These are phyloP conservation scores for Delia radicum DNA, from an alignment of 1,140 invertebrate species.

Conservation along the genomic window DNA sequence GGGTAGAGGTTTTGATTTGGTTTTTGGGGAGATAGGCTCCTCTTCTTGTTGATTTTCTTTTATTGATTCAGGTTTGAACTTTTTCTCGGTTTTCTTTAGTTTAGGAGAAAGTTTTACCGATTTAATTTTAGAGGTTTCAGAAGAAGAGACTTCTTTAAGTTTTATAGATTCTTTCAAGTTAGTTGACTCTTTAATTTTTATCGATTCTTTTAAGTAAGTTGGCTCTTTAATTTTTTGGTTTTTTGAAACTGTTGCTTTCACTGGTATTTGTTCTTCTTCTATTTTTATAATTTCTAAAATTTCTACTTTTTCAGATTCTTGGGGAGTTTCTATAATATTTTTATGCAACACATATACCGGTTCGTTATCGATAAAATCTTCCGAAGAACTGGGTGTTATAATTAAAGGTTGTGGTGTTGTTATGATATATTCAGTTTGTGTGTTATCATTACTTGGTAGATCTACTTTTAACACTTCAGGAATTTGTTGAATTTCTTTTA, in stretches of 20 bases:
- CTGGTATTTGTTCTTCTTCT: neutral
- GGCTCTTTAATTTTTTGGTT: neutral
- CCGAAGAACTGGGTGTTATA: neutral
- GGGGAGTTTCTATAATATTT: slow-evolving; percentile 37
- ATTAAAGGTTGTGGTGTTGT: neutral
- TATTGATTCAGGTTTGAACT: neutral
- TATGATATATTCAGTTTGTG: neutral
- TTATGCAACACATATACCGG: slow-evolving; percentile 49
- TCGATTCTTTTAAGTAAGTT: neutral
- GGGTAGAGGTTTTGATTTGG: neutral
- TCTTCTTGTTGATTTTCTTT: neutral
- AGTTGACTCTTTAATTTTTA: neutral
- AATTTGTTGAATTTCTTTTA: neutral
- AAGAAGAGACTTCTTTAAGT: too few relatives aligned
- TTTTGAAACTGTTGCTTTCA: neutral
- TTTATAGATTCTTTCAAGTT: neutral
- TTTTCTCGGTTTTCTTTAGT: neutral
- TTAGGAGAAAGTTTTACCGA: neutral
- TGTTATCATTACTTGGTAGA: neutral
- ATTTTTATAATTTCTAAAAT: neutral
- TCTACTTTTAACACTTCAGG: neutral
- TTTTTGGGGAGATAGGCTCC: neutral
- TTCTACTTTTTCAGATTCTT: neutral
- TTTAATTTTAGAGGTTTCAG: neutral
- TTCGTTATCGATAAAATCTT: slow-evolving; percentile 35